Percentiles rank a stretch among this genome's conserved stretches.
phyloP scores from a whole-genome alignment of 2,113 vertebrate species.

The Mobula hypostoma region DNA sequence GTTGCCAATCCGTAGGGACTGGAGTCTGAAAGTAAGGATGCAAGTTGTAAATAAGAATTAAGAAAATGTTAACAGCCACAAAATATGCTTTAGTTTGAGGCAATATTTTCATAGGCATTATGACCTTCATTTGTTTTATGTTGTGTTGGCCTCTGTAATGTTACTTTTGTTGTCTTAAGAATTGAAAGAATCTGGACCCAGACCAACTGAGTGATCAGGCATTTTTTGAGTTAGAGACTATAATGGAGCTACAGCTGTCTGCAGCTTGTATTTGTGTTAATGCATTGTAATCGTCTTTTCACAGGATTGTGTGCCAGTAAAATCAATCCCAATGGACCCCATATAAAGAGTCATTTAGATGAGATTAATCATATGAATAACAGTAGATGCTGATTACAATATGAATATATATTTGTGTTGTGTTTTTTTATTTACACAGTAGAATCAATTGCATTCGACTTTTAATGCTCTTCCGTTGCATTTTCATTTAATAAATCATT shows the following conservation, averaged over 20 bases:
- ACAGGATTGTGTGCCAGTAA: constrained; percentile 6
- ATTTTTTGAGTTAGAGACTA: background rate
- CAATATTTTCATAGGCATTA: background rate
- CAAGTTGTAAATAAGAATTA: background rate
- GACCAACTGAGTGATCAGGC: background rate
- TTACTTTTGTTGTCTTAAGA: constrained; percentile 7
- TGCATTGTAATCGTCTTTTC: constrained; percentile 1
- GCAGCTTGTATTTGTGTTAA: constrained; percentile 1
- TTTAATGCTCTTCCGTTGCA: background rate
- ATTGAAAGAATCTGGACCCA: background rate
- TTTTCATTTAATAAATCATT: constrained; percentile 34
- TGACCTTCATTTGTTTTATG: background rate
- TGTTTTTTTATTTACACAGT: background rate
- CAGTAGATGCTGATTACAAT: constrained; percentile 22
- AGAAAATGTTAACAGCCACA: background rate
- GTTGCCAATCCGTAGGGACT: too few species aligned
- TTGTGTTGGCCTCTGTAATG: background rate
- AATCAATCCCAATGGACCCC: constrained; percentile 7
- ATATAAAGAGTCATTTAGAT: constrained; percentile 28
- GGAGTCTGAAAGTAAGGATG: too few species aligned
- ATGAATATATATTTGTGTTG: constrained; percentile 3
- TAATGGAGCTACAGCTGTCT: constrained; percentile 20
- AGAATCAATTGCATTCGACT: background rate
- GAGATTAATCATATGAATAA: constrained; percentile 34
- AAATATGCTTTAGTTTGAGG: background rate